Evolutionary conservation across 2,888 invertebrate species (phyloP), one percentile per base, ranked within the genome.

Genomic region (Chloroclysta siterata): DNA sequence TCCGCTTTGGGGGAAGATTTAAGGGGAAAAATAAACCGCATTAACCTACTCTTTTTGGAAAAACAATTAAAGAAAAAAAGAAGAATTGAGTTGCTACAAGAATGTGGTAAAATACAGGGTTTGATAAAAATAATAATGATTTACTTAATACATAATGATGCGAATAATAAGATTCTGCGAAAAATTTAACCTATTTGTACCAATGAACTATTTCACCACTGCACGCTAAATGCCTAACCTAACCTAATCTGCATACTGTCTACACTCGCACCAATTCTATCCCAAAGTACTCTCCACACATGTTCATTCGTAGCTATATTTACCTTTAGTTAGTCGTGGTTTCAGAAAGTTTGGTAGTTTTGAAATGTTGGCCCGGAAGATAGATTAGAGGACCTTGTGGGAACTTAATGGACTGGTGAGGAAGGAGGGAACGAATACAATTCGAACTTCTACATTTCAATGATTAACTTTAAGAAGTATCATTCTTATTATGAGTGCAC

Each of bases 291-390:
- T 41, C 46, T 46, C n/a, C 22, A 36, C 41, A 60, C 41, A 51
- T 28, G 39, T 57, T 53, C 53, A 51, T 41, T 57, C 53, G 47
- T 58, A 54, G 46, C 53, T 62, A 58, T 65, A 54, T 61, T 57
- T 60, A 60, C 57, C 57, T 65, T 50, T 57, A 65, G 58, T 51
- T 61, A 65, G 54, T 61, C 51, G 65, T 47, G 65, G 65, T 65
- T 65, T 57, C 60, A 58, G 65, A 65, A 61, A 65, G 61, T 65
- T 65, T 54, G 57, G 65, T 61, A 65, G 61, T 61, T 61, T 61
- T 65, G 61, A 65, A 65, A 61, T 61, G 65, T 61, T 58, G 46
- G 53, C 41, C 39, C 54, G 33, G 51, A 58, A 65, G 60, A 65
- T 65, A 51, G 53, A 65, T 65, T 61, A 58, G 60, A 56, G 46